phyloP scores from a whole-genome alignment of 2,888 invertebrate genomes.

The Trachelus stipa region DNA sequence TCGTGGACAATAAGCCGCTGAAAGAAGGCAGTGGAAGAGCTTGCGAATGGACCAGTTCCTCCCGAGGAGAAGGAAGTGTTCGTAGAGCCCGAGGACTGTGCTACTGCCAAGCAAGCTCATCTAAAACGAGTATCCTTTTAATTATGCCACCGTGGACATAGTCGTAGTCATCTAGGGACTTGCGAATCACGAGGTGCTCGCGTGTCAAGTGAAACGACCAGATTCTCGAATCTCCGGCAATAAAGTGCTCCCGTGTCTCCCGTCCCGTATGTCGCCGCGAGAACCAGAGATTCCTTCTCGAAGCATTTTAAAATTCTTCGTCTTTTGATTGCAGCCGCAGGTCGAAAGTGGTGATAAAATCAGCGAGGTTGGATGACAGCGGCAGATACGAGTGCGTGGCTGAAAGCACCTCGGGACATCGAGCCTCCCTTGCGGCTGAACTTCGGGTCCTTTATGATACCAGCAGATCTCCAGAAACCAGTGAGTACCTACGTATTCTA shows the following conservation, averaged over 20 bases:
- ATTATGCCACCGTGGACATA: slow-evolving; percentile 33
- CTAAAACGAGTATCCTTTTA: slow-evolving; percentile 46
- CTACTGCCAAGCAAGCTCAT: slow-evolving; percentile 36
- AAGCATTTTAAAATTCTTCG: too few species aligned
- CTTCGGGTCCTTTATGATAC: slow-evolving; percentile 67
- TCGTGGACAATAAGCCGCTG: too few species aligned
- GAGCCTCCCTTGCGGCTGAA: slow-evolving; percentile 70
- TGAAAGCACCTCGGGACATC: slow-evolving; percentile 75
- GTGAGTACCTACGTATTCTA: slow-evolving; percentile 63
- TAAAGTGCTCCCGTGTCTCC: too few species aligned
- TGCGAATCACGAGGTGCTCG: too few species aligned
- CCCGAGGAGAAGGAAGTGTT: too few species aligned
- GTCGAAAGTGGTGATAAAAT: slow-evolving; percentile 84
- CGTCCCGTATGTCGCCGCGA: too few species aligned
- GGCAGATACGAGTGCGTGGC: slow-evolving; percentile 88
- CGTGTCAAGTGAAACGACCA: too few species aligned
- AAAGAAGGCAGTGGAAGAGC: too few species aligned
- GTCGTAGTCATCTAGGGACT: not conserved
- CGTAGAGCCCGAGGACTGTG: too few species aligned
- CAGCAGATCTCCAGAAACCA: slow-evolving; percentile 68
- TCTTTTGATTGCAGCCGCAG: slow-evolving; percentile 74
- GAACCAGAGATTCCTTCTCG: too few species aligned
- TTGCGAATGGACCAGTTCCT: too few species aligned
- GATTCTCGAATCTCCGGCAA: too few species aligned
- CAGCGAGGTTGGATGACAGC: slow-evolving; percentile 79